A percentile compares a stretch with the other conserved stretches of the same genome.
Evolutionary conservation across 2,113 vertebrate genomes (phyloP).

Genomic region (Miniopterus natalensis): DNA sequence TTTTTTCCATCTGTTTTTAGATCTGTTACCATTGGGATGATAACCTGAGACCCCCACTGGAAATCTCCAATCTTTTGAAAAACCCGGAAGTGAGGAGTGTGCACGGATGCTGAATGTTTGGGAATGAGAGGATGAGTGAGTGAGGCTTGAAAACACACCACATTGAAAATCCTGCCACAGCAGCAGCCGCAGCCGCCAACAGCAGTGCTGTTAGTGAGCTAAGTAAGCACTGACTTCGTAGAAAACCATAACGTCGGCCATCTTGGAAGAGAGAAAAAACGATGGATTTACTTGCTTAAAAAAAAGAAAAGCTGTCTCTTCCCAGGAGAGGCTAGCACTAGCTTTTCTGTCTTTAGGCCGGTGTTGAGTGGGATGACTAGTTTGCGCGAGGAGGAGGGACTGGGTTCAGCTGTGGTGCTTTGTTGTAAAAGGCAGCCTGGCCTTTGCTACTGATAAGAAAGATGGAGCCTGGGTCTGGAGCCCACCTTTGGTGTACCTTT

Average conservation of each 20-base stretch:
- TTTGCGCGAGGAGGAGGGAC: slow-evolving; percentile 79
- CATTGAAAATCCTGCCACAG: slow-evolving; percentile 92
- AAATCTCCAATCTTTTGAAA: slow-evolving; percentile 95
- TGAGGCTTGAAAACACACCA: slow-evolving; percentile 96
- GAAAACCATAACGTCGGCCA: slow-evolving; percentile 81
- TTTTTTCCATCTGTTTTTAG: slow-evolving; percentile 84
- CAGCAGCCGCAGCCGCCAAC: slow-evolving; percentile 86
- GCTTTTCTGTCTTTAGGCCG: slow-evolving; percentile 82
- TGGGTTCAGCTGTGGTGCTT: slow-evolving; percentile 86
- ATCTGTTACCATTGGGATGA: slow-evolving; percentile 88
- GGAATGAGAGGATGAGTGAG: slow-evolving; percentile 94
- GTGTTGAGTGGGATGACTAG: slow-evolving; percentile 80
- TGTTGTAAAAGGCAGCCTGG: slow-evolving; percentile 84
- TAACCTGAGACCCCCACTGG: slow-evolving; percentile 94
- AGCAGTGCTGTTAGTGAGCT: slow-evolving; percentile 86
- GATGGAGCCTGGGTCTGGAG: slow-evolving; percentile 81
- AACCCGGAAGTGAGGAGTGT: slow-evolving; percentile 93
- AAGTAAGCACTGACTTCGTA: slow-evolving; percentile 84
- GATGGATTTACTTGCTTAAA: slow-evolving; percentile 72
- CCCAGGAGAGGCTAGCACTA: slow-evolving; percentile 83
- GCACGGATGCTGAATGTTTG: slow-evolving; percentile 95
- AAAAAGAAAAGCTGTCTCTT: slow-evolving; percentile 78
- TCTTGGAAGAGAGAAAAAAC: slow-evolving; percentile 84
- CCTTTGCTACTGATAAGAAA: slow-evolving; percentile 87
- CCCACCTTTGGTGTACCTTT: slow-evolving; percentile 83